Base-by-base conservation (phyloP, 2,888 invertebrate genomes). In the Limnephilus marmoratus region DNA sequence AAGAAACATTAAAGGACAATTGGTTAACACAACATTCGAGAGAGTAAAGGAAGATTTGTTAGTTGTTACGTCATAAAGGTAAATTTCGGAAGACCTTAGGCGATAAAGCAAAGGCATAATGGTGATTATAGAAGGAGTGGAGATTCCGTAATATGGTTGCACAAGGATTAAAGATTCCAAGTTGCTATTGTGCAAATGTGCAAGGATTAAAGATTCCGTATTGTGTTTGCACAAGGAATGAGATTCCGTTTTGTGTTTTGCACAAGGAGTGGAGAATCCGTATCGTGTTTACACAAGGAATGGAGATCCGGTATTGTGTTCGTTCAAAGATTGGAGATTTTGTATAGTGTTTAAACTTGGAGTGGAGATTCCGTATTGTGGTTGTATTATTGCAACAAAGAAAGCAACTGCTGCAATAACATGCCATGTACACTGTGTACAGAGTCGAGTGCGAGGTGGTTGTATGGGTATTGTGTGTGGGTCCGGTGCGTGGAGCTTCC, bases 21-120 rank as follows among this genome's bases (percentile, higher is more conserved):
- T 24, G 41, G 90, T 90, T 90, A 90, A 82, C 45, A 90, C 90
- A 90, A 90, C 81, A 81, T 82, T 82, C 29, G 80, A 89, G 81
- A 89, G 80, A 89, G 81, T 81, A 81, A 82, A 81, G 90, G 90
- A 90, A 90, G 82, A 82, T 49, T 12, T 34, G 88, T 89, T 80
- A 68, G 88, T 89, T 87, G 87, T 87, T 87, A 53, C 29, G 87
- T 87, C 3, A 41, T 83, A 83, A 83, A 37, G 37, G 83, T 83
- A 83, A 15, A 37, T 83, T 34, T 34, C 80, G 80, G 88, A 89
- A 87, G 34, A 89, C 80, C 87, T 87, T 87, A 41, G 34, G 85
- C 85, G 85, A 29, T 37, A 90, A 68, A 53, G 83, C 90, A 68
- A 90, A 90, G 90, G 90, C 90, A 24, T 37, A 31, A 49, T 85